These are phyloP conservation scores for Eonycteris spelaea DNA, from an alignment of 2,113 vertebrate species.

Conservation along the genomic window DNA sequence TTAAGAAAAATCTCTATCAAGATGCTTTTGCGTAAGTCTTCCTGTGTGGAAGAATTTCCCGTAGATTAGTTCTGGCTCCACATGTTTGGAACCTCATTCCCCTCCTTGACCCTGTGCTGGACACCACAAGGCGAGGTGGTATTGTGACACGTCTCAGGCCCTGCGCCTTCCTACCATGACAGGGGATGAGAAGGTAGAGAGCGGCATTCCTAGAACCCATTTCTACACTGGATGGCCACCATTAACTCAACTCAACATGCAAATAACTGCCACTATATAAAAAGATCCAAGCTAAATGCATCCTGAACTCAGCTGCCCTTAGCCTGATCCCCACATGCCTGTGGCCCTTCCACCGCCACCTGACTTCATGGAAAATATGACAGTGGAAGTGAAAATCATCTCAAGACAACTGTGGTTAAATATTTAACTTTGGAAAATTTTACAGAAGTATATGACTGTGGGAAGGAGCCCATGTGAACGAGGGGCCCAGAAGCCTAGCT, in stretches of 20 bases:
- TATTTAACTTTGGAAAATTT: neutral
- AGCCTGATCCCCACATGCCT: neutral
- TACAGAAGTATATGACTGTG: neutral
- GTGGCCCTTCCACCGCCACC: neutral
- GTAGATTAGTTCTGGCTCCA: neutral
- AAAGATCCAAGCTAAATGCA: neutral
- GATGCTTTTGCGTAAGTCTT: neutral
- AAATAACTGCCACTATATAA: rapidly evolving
- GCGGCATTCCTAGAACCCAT: rapidly evolving
- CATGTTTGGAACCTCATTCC: neutral
- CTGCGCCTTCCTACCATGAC: rapidly evolving
- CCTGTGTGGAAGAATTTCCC: neutral
- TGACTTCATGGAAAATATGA: neutral
- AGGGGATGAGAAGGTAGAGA: neutral
- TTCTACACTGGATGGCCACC: neutral
- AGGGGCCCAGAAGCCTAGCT: neutral
- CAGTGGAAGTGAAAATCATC: neutral
- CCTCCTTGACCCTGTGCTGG: neutral
- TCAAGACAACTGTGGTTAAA: neutral
- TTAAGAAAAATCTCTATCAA: neutral
- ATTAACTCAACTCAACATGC: neutral
- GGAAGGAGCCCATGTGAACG: neutral
- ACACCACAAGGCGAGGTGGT: rapidly evolving
- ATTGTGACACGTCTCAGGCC: neutral
- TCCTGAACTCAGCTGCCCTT: neutral